Conservation (phyloP, 2,888 invertebrate genomes). For the Trypoxylon attenuatum region DNA sequence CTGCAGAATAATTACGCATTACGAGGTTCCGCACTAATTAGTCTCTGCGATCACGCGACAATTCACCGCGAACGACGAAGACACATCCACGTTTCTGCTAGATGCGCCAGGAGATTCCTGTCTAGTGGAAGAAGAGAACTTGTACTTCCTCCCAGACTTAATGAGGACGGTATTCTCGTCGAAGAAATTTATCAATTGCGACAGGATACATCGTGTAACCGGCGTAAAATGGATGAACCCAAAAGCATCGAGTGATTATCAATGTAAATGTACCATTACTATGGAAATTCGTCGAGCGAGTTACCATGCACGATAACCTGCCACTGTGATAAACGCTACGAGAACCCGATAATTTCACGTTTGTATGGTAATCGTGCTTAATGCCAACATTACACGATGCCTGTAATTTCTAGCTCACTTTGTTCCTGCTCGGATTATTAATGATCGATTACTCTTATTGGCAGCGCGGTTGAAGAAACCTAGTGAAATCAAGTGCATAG, state of each 20-base stretch:
- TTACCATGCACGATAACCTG: neutral
- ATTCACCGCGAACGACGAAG: slow-evolving; percentile 10
- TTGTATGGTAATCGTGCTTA: neutral
- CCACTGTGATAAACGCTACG: neutral
- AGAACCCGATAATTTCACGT: neutral
- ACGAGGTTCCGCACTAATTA: slow-evolving; percentile 37
- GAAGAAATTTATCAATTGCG: neutral
- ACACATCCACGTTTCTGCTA: neutral
- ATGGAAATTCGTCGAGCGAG: neutral
- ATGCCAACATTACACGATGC: neutral
- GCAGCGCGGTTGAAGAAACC: neutral
- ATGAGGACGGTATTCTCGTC: no score
- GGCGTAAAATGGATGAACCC: no score
- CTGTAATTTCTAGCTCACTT: neutral
- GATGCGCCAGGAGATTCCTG: no score
- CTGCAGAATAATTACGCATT: slow-evolving; percentile 30
- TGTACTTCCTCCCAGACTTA: no score
- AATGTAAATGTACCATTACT: neutral
- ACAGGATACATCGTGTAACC: no score
- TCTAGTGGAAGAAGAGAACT: no score
- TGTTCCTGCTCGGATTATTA: neutral
- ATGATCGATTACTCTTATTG: neutral
- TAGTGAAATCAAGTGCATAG: neutral
- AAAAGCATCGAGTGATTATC: no score
- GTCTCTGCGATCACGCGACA: slow-evolving; percentile 19